Percentiles rank a stretch among this genome's conserved stretches.
Evolutionary conservation across 30 jellyfish, hydroid and myxozoan genomes (phyloP).

Genomic region (Aurelia coerulea): DNA sequence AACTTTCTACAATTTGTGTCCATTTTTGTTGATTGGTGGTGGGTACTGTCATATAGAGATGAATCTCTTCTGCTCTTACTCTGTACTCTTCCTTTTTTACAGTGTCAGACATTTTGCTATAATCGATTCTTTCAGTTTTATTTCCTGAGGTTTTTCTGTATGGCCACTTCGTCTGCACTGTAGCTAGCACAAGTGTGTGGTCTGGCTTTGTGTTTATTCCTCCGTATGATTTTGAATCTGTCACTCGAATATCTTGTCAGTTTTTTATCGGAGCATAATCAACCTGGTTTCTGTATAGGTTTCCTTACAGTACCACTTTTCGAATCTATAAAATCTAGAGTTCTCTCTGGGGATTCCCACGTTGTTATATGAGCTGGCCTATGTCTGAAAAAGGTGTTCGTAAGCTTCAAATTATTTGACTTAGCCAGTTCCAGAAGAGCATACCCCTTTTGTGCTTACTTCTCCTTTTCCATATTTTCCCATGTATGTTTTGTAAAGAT

Average conservation of each 20-base stretch:
- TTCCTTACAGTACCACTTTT: constrained; percentile 5
- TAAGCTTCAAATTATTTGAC: not conserved
- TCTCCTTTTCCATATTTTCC: constrained; percentile 2
- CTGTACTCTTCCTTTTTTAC: constrained; percentile 9
- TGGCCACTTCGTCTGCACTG: constrained; percentile 16
- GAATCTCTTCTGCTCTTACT: constrained; percentile 17
- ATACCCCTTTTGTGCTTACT: not conserved
- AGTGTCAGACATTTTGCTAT: not conserved
- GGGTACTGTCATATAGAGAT: not conserved
- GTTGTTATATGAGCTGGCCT: constrained; percentile 21
- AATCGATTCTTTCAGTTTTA: constrained; percentile 17
- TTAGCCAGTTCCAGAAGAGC: not conserved
- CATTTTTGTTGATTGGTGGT: constrained; percentile 19
- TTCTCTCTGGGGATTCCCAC: constrained; percentile 27
- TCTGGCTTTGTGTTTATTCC: constrained; percentile 32
- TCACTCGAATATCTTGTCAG: not conserved
- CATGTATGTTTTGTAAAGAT: not conserved
- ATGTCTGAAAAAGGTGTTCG: constrained; percentile 27
- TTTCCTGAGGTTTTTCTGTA: constrained; percentile 1
- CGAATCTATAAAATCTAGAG: not conserved
- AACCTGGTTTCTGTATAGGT: constrained; percentile 34
- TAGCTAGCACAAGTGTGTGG: constrained; percentile 22
- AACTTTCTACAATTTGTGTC: constrained; percentile 18
- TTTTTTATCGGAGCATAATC: constrained; percentile 12
- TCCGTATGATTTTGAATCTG: constrained; percentile 27